phyloP scores from a whole-genome alignment of 2,888 invertebrate species.

The Proisotoma minuta region DNA sequence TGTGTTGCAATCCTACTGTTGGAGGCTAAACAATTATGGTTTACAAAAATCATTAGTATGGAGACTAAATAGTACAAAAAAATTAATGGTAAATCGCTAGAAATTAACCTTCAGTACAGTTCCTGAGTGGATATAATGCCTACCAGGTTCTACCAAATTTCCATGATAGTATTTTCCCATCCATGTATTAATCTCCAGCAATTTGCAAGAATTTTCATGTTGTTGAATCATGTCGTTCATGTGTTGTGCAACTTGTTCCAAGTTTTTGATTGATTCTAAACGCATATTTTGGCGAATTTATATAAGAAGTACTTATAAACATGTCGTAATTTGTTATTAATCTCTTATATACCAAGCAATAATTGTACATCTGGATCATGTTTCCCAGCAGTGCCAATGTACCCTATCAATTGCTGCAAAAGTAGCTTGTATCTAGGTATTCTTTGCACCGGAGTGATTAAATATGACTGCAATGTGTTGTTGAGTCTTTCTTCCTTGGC shows the following conservation, averaged over 20 bases:
- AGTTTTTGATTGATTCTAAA: conserved; percentile 62
- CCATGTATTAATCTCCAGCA: conserved; percentile 59
- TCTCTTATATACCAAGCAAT: conserved; percentile 29
- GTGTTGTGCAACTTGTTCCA: conserved; percentile 65
- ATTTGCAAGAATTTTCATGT: conserved; percentile 65
- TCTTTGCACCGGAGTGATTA: conserved; percentile 73
- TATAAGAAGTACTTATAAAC: too few species aligned
- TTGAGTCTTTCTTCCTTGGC: conserved; percentile 57
- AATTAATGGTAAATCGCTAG: not conserved
- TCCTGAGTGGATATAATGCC: conserved; percentile 37
- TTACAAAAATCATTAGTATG: conserved; percentile 3
- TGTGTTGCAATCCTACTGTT: conserved; percentile 15
- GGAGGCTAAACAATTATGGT: conserved; percentile 8
- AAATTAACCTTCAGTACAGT: conserved; percentile 31
- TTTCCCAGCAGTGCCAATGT: conserved; percentile 26
- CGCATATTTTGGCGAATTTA: not conserved
- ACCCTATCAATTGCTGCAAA: conserved; percentile 59
- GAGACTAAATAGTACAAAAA: not conserved
- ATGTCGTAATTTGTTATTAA: too few species aligned
- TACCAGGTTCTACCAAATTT: conserved; percentile 41
- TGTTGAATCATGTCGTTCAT: conserved; percentile 69
- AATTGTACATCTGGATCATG: conserved; percentile 31
- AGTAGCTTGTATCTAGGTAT: conserved; percentile 71
- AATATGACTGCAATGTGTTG: conserved; percentile 64
- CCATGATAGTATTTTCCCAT: conserved; percentile 35